phyloP scores from a whole-genome alignment of 2,113 vertebrate species.

The Dendropsophus ebraccatus region DNA sequence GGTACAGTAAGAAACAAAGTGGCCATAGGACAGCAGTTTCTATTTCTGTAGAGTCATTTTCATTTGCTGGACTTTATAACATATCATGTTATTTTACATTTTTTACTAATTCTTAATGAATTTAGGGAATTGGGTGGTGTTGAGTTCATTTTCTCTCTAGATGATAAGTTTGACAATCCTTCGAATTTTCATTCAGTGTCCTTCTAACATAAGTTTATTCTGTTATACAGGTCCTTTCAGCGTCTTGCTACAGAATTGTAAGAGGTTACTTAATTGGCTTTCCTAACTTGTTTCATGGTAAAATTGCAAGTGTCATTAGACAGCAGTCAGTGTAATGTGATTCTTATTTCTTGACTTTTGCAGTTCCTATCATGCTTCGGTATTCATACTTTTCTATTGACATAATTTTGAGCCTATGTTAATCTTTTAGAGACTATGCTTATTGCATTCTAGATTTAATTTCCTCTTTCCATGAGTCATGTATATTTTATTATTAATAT shows the following conservation, averaged over 20 bases:
- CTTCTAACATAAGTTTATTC: background rate
- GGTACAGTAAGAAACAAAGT: background rate
- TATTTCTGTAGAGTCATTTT: background rate
- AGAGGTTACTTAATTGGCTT: conserved; percentile 1
- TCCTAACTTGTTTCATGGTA: conserved; percentile 27
- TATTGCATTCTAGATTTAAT: background rate
- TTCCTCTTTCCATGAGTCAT: background rate
- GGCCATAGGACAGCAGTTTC: background rate
- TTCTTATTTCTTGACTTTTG: conserved; percentile 21
- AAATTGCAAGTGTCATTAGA: conserved; percentile 6
- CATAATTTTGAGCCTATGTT: conserved; percentile 1
- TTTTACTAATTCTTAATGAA: background rate
- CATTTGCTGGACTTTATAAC: background rate
- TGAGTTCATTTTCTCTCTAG: background rate
- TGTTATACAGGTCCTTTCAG: conserved; percentile 23
- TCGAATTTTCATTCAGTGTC: background rate
- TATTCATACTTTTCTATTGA: background rate
- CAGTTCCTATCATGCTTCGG: background rate
- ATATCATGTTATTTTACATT: background rate
- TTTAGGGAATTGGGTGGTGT: background rate
- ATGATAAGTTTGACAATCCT: background rate
- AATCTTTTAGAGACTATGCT: background rate
- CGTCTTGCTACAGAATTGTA: background rate
- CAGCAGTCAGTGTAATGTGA: conserved; percentile 29
- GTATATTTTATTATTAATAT: background rate